Conservation (phyloP, 2,113 vertebrate species). For the Indicator indicator region DNA sequence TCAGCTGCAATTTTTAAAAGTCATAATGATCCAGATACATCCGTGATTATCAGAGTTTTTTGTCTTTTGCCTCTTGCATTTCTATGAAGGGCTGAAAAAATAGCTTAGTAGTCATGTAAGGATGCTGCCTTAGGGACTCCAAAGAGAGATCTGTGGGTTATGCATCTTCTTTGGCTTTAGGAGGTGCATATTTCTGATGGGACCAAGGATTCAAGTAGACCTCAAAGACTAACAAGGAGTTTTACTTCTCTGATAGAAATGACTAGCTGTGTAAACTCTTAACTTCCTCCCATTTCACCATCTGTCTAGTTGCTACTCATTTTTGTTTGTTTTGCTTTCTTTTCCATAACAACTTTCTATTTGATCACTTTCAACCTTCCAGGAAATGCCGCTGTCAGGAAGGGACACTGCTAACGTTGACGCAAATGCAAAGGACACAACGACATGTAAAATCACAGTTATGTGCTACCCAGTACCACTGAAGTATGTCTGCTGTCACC, state of each 20-base stretch:
- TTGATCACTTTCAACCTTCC: not conserved
- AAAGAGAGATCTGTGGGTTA: not conserved
- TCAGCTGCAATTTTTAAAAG: not conserved
- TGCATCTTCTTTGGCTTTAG: not conserved
- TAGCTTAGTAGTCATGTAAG: not conserved
- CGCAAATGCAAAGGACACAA: not conserved
- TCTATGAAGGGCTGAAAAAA: not conserved
- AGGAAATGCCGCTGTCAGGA: not conserved
- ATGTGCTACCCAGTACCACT: not conserved
- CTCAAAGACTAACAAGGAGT: not conserved
- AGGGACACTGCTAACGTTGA: not conserved
- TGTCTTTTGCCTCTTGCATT: not conserved
- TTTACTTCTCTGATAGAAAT: not conserved
- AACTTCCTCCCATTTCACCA: not conserved
- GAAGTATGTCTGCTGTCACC: not conserved
- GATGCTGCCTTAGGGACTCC: not conserved
- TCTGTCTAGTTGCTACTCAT: not conserved
- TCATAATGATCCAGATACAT: not conserved
- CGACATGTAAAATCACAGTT: not conserved
- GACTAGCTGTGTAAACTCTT: not conserved
- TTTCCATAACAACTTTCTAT: not conserved
- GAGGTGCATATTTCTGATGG: not conserved
- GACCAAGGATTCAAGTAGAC: not conserved
- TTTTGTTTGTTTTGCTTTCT: not conserved
- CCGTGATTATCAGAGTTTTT: not conserved